Base-by-base conservation (phyloP, 2,113 vertebrate species). In the Leucopsar rothschildi region DNA sequence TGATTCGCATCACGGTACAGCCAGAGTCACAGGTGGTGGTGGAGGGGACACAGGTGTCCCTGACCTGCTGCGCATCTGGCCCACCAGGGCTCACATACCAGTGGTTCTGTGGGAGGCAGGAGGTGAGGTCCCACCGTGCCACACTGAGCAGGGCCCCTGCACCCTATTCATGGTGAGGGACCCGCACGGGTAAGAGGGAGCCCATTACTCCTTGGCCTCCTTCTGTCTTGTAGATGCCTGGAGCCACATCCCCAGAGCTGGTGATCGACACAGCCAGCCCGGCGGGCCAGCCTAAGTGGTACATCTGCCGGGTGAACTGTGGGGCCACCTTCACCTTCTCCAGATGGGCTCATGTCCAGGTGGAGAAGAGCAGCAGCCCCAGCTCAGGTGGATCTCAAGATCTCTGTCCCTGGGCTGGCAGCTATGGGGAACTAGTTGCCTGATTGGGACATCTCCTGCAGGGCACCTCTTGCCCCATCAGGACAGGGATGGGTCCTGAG, bases 21-120 rank as follows among this genome's bases (percentile, higher is more conserved):
- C 98, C 98, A 0, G 97, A 98, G 86, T 96, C 97, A 1, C 98
- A 98, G 82, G 86, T 89, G 80, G 97, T 95, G 21, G 37, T 25
- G 0, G 92, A 95, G 63, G 98, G 98, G 16, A 82, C 93, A 5
- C 76, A 27, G 19, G 96, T 98, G 71, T 80, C 97, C 23, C 86
- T 99, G 91, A 96, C 85, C 86, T 99, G 98, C 95, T 94, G 82
- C 61, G 98, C 98, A 0, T 64, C 73, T 0, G 98, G 98, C 29
- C 98, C 98, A 0, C 94, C 96, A 0, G 98, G 97, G 19, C 97
- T 99, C 4, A 3, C 6, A 8, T 99, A 98, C 96, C 98, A 98
- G 96, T 99, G 98, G 98, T 99, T 99, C 97, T 98, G 94, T 27
- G 98, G 98, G 77, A 98, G 97, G 94, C 94, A 79, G 27, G 98